Percentiles rank a stretch among this genome's conserved stretches.
phyloP scores from a whole-genome alignment of 2,113 vertebrate genomes.

The Passer domesticus region DNA sequence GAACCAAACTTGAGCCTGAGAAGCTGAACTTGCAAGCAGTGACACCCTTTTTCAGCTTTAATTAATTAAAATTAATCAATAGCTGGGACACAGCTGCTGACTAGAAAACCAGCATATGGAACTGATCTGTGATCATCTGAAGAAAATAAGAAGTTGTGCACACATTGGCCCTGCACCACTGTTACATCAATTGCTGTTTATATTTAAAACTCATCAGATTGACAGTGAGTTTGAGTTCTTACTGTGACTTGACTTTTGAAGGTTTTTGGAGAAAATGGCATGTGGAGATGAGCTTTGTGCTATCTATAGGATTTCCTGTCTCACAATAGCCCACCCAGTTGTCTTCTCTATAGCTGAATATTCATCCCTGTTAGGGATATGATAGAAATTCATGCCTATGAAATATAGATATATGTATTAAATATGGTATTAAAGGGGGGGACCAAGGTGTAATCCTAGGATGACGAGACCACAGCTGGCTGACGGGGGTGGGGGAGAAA shows the following conservation, averaged over 20 bases:
- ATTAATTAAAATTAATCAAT: conserved; percentile 33
- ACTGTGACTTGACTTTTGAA: not conserved
- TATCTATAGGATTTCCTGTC: conserved; percentile 51
- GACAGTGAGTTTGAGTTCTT: conserved; percentile 6
- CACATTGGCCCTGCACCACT: not conserved
- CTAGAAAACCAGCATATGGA: conserved; percentile 29
- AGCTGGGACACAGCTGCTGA: conserved; percentile 30
- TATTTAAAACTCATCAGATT: not conserved
- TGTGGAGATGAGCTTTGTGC: not conserved
- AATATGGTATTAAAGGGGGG: no score
- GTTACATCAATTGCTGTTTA: not conserved
- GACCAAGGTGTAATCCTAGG: no score
- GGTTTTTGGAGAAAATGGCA: not conserved
- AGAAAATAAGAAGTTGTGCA: not conserved
- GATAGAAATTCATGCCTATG: no score
- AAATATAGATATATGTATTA: no score
- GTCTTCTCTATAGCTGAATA: conserved; percentile 1
- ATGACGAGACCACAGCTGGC: no score
- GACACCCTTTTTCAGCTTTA: not conserved
- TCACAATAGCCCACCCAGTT: conserved; percentile 39
- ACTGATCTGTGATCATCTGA: not conserved
- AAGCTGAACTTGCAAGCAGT: not conserved
- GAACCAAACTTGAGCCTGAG: not conserved
- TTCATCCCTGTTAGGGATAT: not conserved
- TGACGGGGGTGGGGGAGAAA: no score